Base-by-base conservation (phyloP, 1,140 invertebrate genomes). In the Theocolax elegans region DNA sequence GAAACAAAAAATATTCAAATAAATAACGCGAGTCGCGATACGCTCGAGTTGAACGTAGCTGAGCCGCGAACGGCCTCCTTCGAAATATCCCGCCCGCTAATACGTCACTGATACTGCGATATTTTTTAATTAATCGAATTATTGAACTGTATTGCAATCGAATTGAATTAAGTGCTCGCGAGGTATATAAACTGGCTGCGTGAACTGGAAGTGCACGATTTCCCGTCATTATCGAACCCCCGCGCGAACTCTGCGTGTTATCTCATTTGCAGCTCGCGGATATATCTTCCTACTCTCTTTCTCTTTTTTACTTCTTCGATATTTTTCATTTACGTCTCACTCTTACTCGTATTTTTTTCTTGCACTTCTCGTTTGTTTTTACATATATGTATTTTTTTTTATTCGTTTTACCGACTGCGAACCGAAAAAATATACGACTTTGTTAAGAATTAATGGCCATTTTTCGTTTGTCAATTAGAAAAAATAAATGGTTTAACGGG, bases 61-160 rank as follows among this genome's bases (percentile, higher is more conserved):
- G 48, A 51, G 23, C 27, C 2, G 17, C 44, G 6, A 31, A 31
- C 13, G 3, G 58, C 27, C 29, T 29, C 42, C 17, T 58, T 35
- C 42, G 65, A 17, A 58, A 46, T n/a, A 44, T 21, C 35, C 42
- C 19, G 29, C 17, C 4, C 35, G 35, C 62, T n/a, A n/a, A 40
- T 38, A 44, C 23, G 25, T 38, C 19, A 56, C 72, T 78, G 69
- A 75, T n/a, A n/a, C 77, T 67, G 54, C 46, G 21, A 19, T 44
- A 62, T 38, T 82, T 83, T 85, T 83, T 84, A 85, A 84, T 85
- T 85, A 85, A 82, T 82, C 80, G 83, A 85, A 84, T 85, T 85
- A 85, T 85, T 84, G 78, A 83, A 85, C 83, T 84, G 83, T 82
- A 81, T 80, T 76, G 76, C 80, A 80, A 84, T 83, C 76, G 81